phyloP scores from a whole-genome alignment of 2,888 invertebrate genomes.

The Rotaria sp. region DNA sequence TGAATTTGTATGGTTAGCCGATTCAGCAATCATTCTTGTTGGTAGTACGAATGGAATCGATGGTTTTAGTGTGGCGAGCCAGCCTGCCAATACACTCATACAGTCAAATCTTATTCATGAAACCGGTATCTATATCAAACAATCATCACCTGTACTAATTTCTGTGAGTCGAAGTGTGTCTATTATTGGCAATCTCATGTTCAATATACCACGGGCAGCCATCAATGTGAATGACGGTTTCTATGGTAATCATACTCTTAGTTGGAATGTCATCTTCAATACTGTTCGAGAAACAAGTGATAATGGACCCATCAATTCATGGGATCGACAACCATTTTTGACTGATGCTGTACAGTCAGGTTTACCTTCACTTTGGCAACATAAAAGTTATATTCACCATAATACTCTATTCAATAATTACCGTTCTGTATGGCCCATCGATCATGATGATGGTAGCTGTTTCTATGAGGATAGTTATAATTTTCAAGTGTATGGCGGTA shows the following conservation, averaged over 20 bases:
- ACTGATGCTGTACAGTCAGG: not conserved
- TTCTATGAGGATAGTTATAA: constrained; percentile 24
- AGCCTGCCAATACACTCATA: not conserved
- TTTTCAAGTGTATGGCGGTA: not conserved
- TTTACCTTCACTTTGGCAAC: constrained; percentile 25
- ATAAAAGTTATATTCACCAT: not conserved
- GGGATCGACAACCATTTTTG: constrained; percentile 14
- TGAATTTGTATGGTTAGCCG: constrained; percentile 17
- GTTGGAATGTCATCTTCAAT: not conserved
- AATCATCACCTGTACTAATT: constrained; percentile 1
- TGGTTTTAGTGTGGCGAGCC: not conserved
- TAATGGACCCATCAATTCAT: constrained; percentile 7
- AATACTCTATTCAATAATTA: not conserved
- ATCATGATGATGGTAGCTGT: constrained; percentile 6
- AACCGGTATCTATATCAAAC: constrained; percentile 11
- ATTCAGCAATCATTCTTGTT: not conserved
- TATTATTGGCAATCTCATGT: not conserved
- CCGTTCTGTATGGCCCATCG: not conserved
- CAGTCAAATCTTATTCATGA: not conserved
- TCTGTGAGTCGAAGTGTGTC: not conserved
- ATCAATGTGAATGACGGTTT: constrained; percentile 4
- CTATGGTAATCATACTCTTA: constrained; percentile 16
- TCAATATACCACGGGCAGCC: not conserved
- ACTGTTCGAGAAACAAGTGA: not conserved
- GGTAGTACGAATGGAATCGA: not conserved